Percentiles rank a stretch among this genome's conserved stretches.
Conservation (phyloP, 2,888 invertebrate genomes). For the Macropis europaea region DNA sequence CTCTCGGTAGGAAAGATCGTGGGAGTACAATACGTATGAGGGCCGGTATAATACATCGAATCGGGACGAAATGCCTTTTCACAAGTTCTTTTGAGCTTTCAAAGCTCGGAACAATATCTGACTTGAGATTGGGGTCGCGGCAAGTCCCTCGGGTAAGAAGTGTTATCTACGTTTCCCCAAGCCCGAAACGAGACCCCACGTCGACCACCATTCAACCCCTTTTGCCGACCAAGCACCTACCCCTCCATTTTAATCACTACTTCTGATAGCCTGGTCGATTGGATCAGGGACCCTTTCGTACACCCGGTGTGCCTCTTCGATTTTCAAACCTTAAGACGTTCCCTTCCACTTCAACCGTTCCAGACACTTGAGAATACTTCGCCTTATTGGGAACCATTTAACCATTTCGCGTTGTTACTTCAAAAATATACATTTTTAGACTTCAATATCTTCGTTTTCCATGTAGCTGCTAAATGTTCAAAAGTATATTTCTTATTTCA, state of each 20-base stretch:
- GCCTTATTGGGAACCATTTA: background rate
- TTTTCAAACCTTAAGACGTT: constrained; percentile 25
- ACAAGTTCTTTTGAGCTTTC: constrained; percentile 75
- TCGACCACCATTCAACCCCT: constrained; percentile 60
- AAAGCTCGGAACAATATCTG: constrained; percentile 77
- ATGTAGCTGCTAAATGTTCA: too few species aligned
- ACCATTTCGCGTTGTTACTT: too few species aligned
- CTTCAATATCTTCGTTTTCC: too few species aligned
- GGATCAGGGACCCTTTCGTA: constrained; percentile 68
- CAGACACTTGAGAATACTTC: background rate
- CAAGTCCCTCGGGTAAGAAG: constrained; percentile 73
- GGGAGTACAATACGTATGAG: constrained; percentile 68
- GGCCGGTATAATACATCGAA: constrained; percentile 72
- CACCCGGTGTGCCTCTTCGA: constrained; percentile 51
- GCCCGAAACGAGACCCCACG: constrained; percentile 67
- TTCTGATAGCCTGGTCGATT: constrained; percentile 71
- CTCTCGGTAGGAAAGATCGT: constrained; percentile 60
- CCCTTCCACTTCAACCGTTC: background rate
- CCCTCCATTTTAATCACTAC: constrained; percentile 72
- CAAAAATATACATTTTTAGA: too few species aligned
- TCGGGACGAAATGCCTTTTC: constrained; percentile 72
- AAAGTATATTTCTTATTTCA: too few species aligned
- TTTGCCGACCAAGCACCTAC: constrained; percentile 67
- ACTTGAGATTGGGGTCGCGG: constrained; percentile 75
- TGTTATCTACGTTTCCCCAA: constrained; percentile 74